phyloP scores from a whole-genome alignment of 1,140 invertebrate species.

The Monochamus saltuarius region DNA sequence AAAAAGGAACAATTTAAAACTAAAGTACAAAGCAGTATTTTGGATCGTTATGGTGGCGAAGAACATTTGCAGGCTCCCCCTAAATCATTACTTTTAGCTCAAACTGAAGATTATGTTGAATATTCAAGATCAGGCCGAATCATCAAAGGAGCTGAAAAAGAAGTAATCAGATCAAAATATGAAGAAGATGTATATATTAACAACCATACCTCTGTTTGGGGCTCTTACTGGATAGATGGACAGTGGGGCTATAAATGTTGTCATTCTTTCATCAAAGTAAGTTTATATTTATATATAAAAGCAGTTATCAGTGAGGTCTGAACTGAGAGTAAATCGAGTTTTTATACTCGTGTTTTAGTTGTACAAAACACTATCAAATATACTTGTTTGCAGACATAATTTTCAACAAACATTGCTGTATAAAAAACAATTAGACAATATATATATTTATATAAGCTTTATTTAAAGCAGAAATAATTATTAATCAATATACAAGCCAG shows the following conservation, averaged over 20 bases:
- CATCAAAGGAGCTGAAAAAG: slow-evolving; percentile 83
- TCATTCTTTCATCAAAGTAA: slow-evolving; percentile 86
- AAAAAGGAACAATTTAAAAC: slow-evolving; percentile 87
- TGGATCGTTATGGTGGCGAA: slow-evolving; percentile 88
- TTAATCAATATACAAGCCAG: too few species aligned
- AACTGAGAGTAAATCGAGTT: too few species aligned
- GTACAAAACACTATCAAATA: too few species aligned
- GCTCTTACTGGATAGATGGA: slow-evolving; percentile 90
- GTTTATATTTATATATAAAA: slow-evolving; percentile 37
- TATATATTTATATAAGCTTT: too few species aligned
- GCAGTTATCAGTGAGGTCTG: neutral
- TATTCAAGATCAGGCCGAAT: slow-evolving; percentile 92
- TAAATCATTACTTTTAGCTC: slow-evolving; percentile 82
- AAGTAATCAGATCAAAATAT: slow-evolving; percentile 83
- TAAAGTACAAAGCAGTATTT: slow-evolving; percentile 69
- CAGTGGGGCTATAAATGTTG: slow-evolving; percentile 97
- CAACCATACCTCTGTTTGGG: slow-evolving; percentile 94
- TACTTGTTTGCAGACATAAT: too few species aligned
- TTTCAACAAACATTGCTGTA: too few species aligned
- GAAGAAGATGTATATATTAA: slow-evolving; percentile 93
- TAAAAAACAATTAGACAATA: too few species aligned
- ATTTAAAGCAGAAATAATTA: too few species aligned
- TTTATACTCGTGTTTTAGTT: too few species aligned
- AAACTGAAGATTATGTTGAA: slow-evolving; percentile 95
- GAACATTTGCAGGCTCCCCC: slow-evolving; percentile 88